Base-by-base conservation (phyloP, 2,113 vertebrate species). In the Chloropsis hardwickii region DNA sequence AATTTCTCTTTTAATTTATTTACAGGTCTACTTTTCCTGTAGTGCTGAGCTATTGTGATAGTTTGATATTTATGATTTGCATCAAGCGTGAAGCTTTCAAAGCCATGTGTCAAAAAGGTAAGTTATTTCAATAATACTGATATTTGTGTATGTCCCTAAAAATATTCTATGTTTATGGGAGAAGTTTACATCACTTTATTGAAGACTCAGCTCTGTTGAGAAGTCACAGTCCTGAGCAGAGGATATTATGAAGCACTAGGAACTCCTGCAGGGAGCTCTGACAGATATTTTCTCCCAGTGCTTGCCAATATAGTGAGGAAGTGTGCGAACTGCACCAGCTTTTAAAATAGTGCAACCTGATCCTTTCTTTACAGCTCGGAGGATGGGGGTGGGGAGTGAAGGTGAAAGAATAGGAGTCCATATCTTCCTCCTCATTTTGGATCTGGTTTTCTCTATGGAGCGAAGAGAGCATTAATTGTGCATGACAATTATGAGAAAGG, bases 341-440 rank as follows among this genome's bases (percentile, higher is more conserved):
- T 95, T 92, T 96, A 97, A 95, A 95, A 92, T 74, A 94, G 56
- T 76, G 94, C 92, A 90, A 93, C 92, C 44, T 83, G 93, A 95
- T 97, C 87, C 88, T 88, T 90, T 91, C 85, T 94, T 82, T 82
- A 74, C 76, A 90, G 72, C 80, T 93, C 42, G 17, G 8, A 73
- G 77, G 22, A 25, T 71, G 92, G 91, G 91, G 86, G 83, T 79
- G 89, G 86, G 86, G 83, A 89, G 65, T 0, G 2, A 81, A 92
- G 81, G 77, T 92, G 88, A 42, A 93, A 88, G 64, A 88, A 81
- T 48, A 79, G 73, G 53, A 90, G 69, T 47, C 88, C 86, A 81
- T 89, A 74, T 92, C 76, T 69, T 96, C 65, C 90, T 92, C 85
- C 90, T 47, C 53, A 21, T 92, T 93, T 92, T 78, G 93, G 79